These are phyloP conservation scores for Onychomys leucogaster DNA, from an alignment of 2,797 vertebrate species.

Conservation along the genomic window DNA sequence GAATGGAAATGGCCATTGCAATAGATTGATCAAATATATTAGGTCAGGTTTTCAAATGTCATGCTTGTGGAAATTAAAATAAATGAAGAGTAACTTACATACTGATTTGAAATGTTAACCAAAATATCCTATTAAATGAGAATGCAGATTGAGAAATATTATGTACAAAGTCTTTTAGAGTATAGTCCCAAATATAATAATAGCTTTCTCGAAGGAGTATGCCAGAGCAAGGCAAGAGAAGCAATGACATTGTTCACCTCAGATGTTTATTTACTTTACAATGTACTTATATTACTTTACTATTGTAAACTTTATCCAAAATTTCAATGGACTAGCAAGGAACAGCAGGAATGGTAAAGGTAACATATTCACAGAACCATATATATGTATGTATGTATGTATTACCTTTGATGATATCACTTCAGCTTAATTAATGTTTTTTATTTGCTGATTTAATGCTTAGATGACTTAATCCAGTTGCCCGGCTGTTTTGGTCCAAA, in stretches of 20 bases:
- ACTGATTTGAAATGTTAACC: constrained; percentile 27
- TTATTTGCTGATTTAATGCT: constrained; percentile 46
- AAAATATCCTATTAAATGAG: constrained; percentile 14
- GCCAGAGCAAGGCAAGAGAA: not conserved
- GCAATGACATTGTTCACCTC: constrained; percentile 7
- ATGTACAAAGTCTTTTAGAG: not conserved
- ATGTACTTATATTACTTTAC: constrained; percentile 9
- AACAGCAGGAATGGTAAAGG: constrained; percentile 8
- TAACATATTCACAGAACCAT: constrained; percentile 6
- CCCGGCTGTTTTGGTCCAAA: constrained; percentile 25
- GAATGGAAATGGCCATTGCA: not conserved
- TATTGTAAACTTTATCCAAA: not conserved
- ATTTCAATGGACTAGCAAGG: not conserved
- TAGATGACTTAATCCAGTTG: constrained; percentile 43
- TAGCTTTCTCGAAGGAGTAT: not conserved
- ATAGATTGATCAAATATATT: not conserved
- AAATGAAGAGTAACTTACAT: not conserved
- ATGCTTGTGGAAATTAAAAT: constrained; percentile 8
- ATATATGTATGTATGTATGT: too few relatives aligned
- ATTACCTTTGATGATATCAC: constrained; percentile 48
- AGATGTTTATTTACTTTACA: constrained; percentile 46
- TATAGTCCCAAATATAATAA: not conserved
- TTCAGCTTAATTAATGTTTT: not conserved
- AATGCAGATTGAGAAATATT: constrained; percentile 21
- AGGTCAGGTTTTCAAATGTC: not conserved